Evolutionary conservation across 2,797 vertebrate genomes (phyloP), one percentile per base, ranked within the genome.

Genomic region (Rhinogobio ventralis): DNA sequence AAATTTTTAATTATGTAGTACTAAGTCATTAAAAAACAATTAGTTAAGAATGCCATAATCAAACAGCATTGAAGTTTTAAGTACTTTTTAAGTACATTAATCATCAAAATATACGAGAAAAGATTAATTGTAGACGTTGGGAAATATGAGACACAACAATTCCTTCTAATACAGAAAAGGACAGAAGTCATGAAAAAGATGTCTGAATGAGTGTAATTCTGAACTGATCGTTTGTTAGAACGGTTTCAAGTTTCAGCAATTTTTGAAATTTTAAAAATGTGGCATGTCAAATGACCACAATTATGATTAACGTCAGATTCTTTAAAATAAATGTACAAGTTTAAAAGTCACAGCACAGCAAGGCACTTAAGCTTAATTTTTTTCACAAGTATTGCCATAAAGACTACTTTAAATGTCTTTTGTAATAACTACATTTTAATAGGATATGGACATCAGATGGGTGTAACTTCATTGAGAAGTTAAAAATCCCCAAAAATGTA

Each of bases 271-370:
- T 39, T 14, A 3, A n/a, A 69, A 42, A 49, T 49, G 36, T n/a
- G 5, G 2, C 1, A n/a, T 15, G 23, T 15, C 23, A 45, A 42
- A n/a, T 0, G 14, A 15, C 23, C 1, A 0, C 1, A 1, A 7
- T 30, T 3, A 33, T 33, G n/a, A 69, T 42, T 14, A 15, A 20
- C 9, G 30, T 2, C 20, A 42, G 36, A 69, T 42, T 69, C 11
- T 23, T n/a, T n/a, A 42, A n/a, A 42, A 36, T 36, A 62, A 14
- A 2, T n/a, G n/a, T n/a, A n/a, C n/a, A n/a, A n/a, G n/a, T n/a
- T n/a, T 19, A 8, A 33, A 66, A 9, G 30, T 17, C 9, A 4
- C 8, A 17, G 64, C 30, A 33, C 19, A 68, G 36, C 20, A 23
- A 69, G 39, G 23, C 39, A n/a, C 36, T 69, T n/a, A 19, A 28